Evolutionary conservation across 30 jellyfish, hydroid and myxozoan genomes (phyloP).

Genomic region (Mastigias papua): DNA sequence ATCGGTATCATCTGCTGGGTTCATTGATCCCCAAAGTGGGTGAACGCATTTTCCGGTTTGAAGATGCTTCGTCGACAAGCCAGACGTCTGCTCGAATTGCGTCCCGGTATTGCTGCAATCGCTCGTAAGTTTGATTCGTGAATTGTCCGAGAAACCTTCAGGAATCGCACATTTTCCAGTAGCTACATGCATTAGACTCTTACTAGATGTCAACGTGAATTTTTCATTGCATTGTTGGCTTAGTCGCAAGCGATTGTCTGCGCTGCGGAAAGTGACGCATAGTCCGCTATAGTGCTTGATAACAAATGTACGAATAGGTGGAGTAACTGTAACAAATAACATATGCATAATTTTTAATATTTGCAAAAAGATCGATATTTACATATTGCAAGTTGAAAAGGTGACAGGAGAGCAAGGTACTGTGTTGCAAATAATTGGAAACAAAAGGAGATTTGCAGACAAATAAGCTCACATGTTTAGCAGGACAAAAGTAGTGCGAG

Average conservation of each 20-base stretch:
- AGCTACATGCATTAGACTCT: conserved; percentile 29
- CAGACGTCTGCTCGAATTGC: conserved; percentile 43
- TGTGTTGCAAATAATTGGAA: too few species aligned
- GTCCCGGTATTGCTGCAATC: conserved; percentile 46
- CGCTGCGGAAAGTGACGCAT: conserved; percentile 29
- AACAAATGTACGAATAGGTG: conserved; percentile 36
- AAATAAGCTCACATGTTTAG: too few species aligned
- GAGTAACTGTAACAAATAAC: conserved; percentile 26
- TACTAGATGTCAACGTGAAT: conserved; percentile 40
- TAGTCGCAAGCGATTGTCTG: conserved; percentile 39
- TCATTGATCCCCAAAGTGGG: conserved; percentile 39
- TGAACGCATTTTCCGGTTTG: conserved; percentile 78
- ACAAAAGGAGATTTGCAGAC: too few species aligned
- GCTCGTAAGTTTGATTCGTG: conserved; percentile 22
- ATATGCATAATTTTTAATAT: too few species aligned
- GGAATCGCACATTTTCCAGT: conserved; percentile 66
- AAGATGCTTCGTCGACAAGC: conserved; percentile 42
- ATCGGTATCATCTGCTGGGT: conserved; percentile 42
- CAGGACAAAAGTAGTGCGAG: too few species aligned
- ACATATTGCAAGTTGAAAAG: too few species aligned
- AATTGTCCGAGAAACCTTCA: conserved; percentile 3
- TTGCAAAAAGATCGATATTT: too few species aligned
- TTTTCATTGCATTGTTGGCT: conserved; percentile 19
- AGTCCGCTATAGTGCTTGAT: conserved; percentile 68
- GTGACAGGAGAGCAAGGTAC: too few species aligned